Evolutionary conservation across 2,797 vertebrate species (phyloP).

Genomic region (Ceryle rudis): DNA sequence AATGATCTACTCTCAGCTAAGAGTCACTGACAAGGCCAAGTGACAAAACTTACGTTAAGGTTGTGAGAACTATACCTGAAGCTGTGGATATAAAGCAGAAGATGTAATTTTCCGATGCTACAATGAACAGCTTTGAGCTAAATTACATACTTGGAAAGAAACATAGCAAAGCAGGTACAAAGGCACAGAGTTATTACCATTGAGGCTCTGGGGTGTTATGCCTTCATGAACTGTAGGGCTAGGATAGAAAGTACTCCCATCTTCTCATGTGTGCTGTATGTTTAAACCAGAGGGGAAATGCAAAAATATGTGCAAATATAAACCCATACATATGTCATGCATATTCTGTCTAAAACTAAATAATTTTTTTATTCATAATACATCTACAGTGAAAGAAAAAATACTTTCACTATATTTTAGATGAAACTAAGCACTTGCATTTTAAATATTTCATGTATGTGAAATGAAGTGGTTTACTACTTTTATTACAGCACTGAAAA

Average conservation of each 20-base stretch:
- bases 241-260: too few relatives aligned
- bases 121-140: not conserved
- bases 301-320: not conserved
- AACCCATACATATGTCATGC: not conserved
- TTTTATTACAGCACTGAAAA: not conserved
- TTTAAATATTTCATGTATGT: not conserved
- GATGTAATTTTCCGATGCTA: not conserved
- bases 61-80: not conserved
- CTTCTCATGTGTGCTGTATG: not conserved
- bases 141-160: not conserved
- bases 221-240: too few relatives aligned
- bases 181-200: too few relatives aligned
- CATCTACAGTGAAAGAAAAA: not conserved
- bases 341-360: not conserved
- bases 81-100: constrained; percentile 7
- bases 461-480: not conserved
- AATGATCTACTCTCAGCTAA: constrained; percentile 1
- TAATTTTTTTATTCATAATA: not conserved
- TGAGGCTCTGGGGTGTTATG: too few relatives aligned
- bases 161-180: too few relatives aligned
- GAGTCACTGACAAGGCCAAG: constrained; percentile 22
- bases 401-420: not conserved
- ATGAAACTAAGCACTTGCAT: not conserved
- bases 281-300: not conserved
- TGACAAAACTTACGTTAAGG: not conserved